Percentiles rank a stretch among this genome's conserved stretches.
Evolutionary conservation across 2,888 invertebrate genomes (phyloP).

Genomic region (Hydropsyche betteni): DNA sequence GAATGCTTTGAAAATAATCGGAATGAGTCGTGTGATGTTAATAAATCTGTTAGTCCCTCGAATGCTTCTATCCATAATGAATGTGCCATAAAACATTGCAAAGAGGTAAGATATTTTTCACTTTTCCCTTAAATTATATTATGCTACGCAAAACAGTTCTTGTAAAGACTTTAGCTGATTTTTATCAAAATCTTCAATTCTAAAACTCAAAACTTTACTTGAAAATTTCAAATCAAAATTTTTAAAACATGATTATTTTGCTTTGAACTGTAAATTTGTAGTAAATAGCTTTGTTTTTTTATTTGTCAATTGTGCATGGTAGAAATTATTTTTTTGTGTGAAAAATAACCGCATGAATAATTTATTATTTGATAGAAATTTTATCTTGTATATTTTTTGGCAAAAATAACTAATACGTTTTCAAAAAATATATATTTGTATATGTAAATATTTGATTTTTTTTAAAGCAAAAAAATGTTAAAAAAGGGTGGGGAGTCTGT

Average conservation of each 20-base stretch:
- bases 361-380: no score
- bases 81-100: conserved; percentile 30
- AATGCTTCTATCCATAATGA: conserved; percentile 18
- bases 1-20: conserved; percentile 26
- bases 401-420: no score
- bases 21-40: conserved; percentile 24
- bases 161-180: neutral
- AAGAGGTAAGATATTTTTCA: conserved; percentile 18
- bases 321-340: no score
- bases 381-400: no score
- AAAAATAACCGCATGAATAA: no score
- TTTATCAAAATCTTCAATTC: neutral
- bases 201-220: no score
- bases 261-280: no score
- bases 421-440: neutral
- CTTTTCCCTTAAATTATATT: neutral
- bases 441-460: neutral
- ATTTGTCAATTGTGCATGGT: no score
- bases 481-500: conserved; percentile 15
- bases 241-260: no score
- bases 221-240: no score
- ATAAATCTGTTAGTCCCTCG: conserved; percentile 7
- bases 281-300: no score
- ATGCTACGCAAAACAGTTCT: neutral
- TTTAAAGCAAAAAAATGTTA: conserved; percentile 17